A percentile compares a stretch with the other conserved stretches of the same genome.
phyloP scores from a whole-genome alignment of 2,113 vertebrate species.

The Misgurnus anguillicaudatus region DNA sequence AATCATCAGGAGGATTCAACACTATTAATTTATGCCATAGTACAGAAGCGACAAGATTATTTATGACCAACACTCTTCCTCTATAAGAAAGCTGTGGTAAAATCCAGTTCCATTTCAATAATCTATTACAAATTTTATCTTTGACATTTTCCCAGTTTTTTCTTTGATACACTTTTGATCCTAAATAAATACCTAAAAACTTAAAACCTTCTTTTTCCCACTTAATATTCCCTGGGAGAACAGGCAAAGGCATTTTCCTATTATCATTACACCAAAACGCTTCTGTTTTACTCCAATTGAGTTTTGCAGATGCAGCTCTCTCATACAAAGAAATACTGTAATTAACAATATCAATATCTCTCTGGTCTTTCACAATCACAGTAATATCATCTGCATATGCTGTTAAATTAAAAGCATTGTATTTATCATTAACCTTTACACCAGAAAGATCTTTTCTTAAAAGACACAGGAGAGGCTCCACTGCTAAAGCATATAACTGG shows the following conservation, averaged over 20 bases:
- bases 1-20: too few species aligned
- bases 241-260: background rate
- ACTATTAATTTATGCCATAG: too few species aligned
- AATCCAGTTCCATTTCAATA: too few species aligned
- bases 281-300: background rate
- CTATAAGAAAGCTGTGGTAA: too few species aligned
- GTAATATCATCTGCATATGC: background rate
- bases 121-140: too few species aligned
- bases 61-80: background rate
- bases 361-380: background rate
- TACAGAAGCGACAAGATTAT: background rate
- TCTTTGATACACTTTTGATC: background rate
- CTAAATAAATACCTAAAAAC: background rate
- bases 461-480: too few species aligned
- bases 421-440: background rate
- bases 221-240: background rate
- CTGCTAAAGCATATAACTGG: too few species aligned
- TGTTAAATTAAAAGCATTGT: background rate
- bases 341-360: background rate
- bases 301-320: background rate
- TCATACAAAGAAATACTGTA: background rate
- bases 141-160: too few species aligned
- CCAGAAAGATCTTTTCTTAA: background rate
- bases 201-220: background rate
- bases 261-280: background rate